Conservation (phyloP, 1,140 invertebrate species). For the Xylocopa sonorina region DNA sequence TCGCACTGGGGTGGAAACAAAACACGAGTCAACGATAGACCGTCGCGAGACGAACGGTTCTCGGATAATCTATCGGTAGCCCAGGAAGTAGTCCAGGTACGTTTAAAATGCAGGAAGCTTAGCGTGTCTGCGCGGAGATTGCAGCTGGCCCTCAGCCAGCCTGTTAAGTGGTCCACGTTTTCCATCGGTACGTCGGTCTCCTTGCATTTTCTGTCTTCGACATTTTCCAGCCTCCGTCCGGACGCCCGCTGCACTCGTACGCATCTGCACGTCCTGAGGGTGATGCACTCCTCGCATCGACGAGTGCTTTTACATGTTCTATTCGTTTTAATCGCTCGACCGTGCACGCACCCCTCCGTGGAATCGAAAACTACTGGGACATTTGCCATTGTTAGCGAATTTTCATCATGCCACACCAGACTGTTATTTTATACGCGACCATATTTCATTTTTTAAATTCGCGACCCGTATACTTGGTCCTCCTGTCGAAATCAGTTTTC, state of each 20-base stretch:
- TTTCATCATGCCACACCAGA: too few relatives aligned
- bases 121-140: conserved; percentile 71
- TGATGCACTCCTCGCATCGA: conserved; percentile 45
- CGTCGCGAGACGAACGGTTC: conserved; percentile 61
- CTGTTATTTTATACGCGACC: too few relatives aligned
- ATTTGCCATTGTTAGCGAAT: too few relatives aligned
- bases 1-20: neutral
- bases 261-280: conserved; percentile 38
- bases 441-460: too few relatives aligned
- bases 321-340: conserved; percentile 46
- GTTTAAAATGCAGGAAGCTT: conserved; percentile 70
- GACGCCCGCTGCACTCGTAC: conserved; percentile 41
- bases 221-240: neutral
- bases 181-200: conserved; percentile 44
- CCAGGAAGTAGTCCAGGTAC: conserved; percentile 71
- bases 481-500: too few relatives aligned
- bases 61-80: conserved; percentile 73
- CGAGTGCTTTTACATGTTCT: conserved; percentile 2
- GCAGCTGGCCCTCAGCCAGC: conserved; percentile 71
- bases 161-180: conserved; percentile 71
- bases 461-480: too few relatives aligned
- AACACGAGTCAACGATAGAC: conserved; percentile 34
- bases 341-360: too few relatives aligned
- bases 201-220: neutral
- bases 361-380: too few relatives aligned